A percentile compares a stretch with the other conserved stretches of the same genome.
Conservation (phyloP, 1,140 invertebrate genomes). For the Brachionus manjavacas region DNA sequence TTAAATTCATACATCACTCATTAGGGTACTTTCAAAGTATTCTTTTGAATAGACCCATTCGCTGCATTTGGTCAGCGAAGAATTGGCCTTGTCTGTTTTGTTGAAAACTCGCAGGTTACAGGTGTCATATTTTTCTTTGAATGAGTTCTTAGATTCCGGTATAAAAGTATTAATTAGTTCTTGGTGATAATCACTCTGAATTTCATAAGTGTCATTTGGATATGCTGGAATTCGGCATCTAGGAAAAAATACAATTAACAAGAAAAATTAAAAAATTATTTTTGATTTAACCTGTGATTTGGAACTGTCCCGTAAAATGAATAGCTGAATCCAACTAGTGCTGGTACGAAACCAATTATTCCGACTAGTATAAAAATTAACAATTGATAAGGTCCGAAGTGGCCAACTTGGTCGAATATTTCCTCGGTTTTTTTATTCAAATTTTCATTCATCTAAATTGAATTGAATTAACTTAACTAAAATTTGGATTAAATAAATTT, state of each 20-base stretch:
- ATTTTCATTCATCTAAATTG: background rate
- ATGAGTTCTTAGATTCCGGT: background rate
- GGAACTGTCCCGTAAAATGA: conserved; percentile 11
- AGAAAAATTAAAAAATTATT: background rate
- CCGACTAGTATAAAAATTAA: conserved; percentile 29
- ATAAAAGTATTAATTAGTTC: background rate
- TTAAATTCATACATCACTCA: background rate
- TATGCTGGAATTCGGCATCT: conserved; percentile 16
- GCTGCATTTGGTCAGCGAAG: background rate
- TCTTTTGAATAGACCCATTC: conserved; percentile 39
- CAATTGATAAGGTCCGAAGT: conserved; percentile 34
- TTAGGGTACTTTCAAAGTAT: conserved; percentile 1
- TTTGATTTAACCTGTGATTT: background rate
- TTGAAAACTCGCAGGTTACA: background rate
- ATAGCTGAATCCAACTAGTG: background rate
- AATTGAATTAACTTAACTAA: background rate
- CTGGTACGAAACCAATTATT: background rate
- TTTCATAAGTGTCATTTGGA: conserved; percentile 31
- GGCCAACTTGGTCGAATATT: conserved; percentile 23
- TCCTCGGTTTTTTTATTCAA: conserved; percentile 15
- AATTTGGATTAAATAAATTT: background rate
- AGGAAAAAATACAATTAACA: background rate
- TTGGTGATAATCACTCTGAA: background rate
- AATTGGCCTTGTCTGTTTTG: background rate
- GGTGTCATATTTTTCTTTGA: background rate